Base-by-base conservation (phyloP, 2,113 vertebrate species). In the Rhinolophus ferrumequinum region DNA sequence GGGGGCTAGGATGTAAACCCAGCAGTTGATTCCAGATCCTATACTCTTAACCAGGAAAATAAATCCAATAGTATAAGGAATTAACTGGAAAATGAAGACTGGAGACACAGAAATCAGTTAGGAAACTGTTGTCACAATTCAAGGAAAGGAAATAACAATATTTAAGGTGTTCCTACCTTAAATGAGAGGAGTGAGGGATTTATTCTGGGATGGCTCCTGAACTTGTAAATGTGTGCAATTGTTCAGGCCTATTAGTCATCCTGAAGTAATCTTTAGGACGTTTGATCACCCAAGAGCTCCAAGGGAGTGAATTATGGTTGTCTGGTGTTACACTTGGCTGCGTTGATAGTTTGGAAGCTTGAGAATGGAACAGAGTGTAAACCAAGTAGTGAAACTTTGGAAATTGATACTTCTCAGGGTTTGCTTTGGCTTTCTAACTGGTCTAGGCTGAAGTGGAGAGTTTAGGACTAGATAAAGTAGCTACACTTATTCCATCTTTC, bases 351-450 rank as follows among this genome's bases (percentile, higher is more conserved):
- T 88, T 94, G 70, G 21, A 82, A 91, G 58, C 60, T 77, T 84
- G 54, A 90, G 44, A 41, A n/a, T 96, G 56, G 41, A 96, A 81
- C 38, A 90, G 22, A 44, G 16, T 66, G 22, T 93, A 91, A 83
- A 75, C n/a, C 85, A 82, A 66, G 47, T 79, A 83, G 52, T 87
- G 69, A 38, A 75, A 69, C 28, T 92, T 95, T 66, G 44, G 33
- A 90, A 60, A 41, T 56, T 66, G 35, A 15, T 75, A 69, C 5
- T 80, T 62, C 15, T 83, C 21, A 33, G 47, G 12, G 33, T 85
- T 97, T 93, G 76, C 33, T 90, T 77, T 97, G 47, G 19, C 5
- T 88, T 64, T 97, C 76, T 62, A 94, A 66, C 19, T 91, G 24
- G 26, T 54, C 19, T 35, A 75, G n/a, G 6, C 50, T 93, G n/a